Evolutionary conservation across 2,888 invertebrate species (phyloP), one percentile per base, ranked within the genome.

Genomic region (Dynastes grantii): DNA sequence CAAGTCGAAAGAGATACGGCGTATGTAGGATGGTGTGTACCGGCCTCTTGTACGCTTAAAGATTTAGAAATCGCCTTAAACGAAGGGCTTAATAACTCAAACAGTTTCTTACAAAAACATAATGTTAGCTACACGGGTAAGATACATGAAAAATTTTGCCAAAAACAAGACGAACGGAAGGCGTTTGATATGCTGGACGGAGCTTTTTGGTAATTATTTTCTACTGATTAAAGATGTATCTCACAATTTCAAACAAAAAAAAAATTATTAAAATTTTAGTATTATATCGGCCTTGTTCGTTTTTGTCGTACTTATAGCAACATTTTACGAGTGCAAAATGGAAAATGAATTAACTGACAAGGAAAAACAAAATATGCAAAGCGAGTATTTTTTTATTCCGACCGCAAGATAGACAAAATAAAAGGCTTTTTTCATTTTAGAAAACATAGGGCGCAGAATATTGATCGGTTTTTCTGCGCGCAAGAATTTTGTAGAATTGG

Each of bases 401-500:
- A 58, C 11, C 8, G 8, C 45, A 16, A 16, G 55, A 22, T 8
- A 16, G 5, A 58, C 8, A n/a, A 22, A 22, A 22, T 68, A 16
- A 16, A 2, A 65, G 0, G 9, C 3, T 27, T 27, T 63, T 63
- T 29, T 27, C 4, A 79, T 82, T 83, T 77, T 80, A 87, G 86
- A 80, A 53, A 82, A 83, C 16, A 81, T 85, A 1, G 55, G 84
- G 6, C 77, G 76, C 29, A 84, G 83, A 75, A 79, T 87, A 22
- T 73, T 84, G 8, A 68, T 86, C 16, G 83, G 87, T 4, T 89
- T 88, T 83, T 89, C 88, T 2, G 85, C 85, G 55, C 85, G 85
- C 79, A 82, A 82, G 78, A 88, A 87, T 81, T 88, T 86, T 77
- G 76, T 80, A 85, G 82, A 91, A 88, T 81, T 92, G 88, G 81